Conservation (phyloP, 2,113 vertebrate species). For the Eclectus roratus region DNA sequence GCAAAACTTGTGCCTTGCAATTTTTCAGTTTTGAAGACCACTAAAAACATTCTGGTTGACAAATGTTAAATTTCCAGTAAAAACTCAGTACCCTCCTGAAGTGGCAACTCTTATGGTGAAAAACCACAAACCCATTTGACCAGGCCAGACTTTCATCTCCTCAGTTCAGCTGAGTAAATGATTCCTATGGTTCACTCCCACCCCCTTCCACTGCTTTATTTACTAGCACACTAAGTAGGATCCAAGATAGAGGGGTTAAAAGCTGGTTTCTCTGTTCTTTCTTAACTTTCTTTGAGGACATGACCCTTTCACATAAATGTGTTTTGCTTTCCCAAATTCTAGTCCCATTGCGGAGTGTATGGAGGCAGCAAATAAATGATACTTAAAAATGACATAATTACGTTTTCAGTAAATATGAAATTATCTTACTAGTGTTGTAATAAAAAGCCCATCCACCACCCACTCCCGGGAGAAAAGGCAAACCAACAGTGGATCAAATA, state of each 20-base stretch:
- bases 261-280: neutral
- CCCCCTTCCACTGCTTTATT: neutral
- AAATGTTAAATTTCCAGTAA: conserved; percentile 75
- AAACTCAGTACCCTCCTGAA: conserved; percentile 66
- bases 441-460: conserved; percentile 21
- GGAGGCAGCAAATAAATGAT: conserved; percentile 44
- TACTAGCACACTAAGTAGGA: conserved; percentile 9
- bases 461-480: conserved; percentile 28
- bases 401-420: conserved; percentile 55
- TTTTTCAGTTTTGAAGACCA: conserved; percentile 67
- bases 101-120: conserved; percentile 63
- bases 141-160: conserved; percentile 65
- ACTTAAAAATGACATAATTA: conserved; percentile 28
- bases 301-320: conserved; percentile 3
- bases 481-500: conserved; percentile 34
- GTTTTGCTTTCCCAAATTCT: conserved; percentile 2
- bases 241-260: neutral
- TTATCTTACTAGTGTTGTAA: conserved; percentile 57
- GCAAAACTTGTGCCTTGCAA: conserved; percentile 70
- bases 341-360: conserved; percentile 52
- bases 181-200: neutral
- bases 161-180: conserved; percentile 68
- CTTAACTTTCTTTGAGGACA: conserved; percentile 1
- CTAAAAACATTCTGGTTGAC: conserved; percentile 64
- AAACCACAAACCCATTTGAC: conserved; percentile 74